Conservation (phyloP, 1,140 invertebrate species). For the Ceratina australensis region DNA sequence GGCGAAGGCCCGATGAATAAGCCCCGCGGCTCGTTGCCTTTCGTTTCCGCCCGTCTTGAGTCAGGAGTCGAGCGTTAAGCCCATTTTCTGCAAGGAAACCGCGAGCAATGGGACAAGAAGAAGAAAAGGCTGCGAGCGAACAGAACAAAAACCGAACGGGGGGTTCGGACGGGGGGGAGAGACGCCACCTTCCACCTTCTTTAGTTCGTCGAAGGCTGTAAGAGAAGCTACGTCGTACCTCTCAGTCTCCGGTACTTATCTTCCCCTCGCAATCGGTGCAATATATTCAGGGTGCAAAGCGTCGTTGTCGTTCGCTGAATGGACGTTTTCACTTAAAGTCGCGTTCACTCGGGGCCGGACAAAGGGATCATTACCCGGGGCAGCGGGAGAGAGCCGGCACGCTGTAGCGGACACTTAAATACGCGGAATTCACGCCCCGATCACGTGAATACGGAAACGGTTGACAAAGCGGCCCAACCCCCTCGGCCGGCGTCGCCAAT, state of each 20-base stretch:
- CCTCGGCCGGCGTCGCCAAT: conserved; percentile 43
- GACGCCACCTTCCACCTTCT: conserved; percentile 6
- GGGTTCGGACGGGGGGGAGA: conserved; percentile 15
- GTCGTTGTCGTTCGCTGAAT: conserved; percentile 69
- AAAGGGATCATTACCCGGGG: conserved; percentile 76
- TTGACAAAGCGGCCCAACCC: conserved; percentile 18
- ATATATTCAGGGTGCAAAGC: conserved; percentile 73
- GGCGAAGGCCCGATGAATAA: conserved; percentile 36
- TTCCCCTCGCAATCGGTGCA: conserved; percentile 72
- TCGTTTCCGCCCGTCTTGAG: background rate
- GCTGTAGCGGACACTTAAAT: conserved; percentile 72
- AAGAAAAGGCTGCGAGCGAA: background rate
- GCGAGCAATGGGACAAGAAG: background rate
- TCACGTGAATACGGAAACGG: conserved; percentile 66
- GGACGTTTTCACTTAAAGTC: conserved; percentile 74
- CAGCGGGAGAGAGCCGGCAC: conserved; percentile 64
- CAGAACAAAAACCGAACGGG: background rate
- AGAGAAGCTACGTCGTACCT: conserved; percentile 52
- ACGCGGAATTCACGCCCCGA: conserved; percentile 76
- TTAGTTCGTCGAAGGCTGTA: conserved; percentile 43
- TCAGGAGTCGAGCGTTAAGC: conserved; percentile 47
- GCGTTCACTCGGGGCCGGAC: conserved; percentile 64
- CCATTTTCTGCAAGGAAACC: conserved; percentile 44
- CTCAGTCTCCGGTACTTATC: conserved; percentile 70
- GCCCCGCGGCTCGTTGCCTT: conserved; percentile 15